Evolutionary conservation across 2,113 vertebrate species (phyloP), one percentile per base, ranked within the genome.

Genomic region (Xenus cinereus): DNA sequence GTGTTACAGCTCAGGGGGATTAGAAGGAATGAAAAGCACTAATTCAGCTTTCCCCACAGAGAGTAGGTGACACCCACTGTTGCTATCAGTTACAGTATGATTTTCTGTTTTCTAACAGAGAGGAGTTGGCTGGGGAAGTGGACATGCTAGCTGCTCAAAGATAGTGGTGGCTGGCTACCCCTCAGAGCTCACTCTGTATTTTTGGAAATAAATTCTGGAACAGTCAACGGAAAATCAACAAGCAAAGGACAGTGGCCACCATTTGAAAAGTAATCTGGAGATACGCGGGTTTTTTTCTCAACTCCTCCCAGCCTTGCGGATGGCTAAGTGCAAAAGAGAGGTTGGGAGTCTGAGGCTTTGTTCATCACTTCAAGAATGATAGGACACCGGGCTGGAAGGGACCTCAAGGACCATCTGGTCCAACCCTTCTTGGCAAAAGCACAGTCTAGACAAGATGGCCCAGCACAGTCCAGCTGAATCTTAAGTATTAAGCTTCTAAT

Each of bases 181-280:
- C 73, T 86, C 71, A 51, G 94, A 94, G 81, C 81, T 90, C 35
- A 6, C 54, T 78, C 57, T 64, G 90, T 93, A 92, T 94, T 97
- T 98, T 97, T 95, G 95, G 96, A 93, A 95, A 90, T 91, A 87
- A 66, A n/a, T 91, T 81, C 88, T 98, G 97, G 97, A 97, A 73
- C 32, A 26, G 69, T 63, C n/a, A 56, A 85, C 87, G 97, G 97
- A 97, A 97, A 98, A 96, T 72, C 2, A 6, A 84, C 56, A 88
- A 80, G 87, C 46, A 63, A 41, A 88, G 87, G 88, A 28, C 26
- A 86, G 79, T 32, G 30, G 54, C 33, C 88, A 89, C 74, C 50
- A 28, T 30, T 79, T 89, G 28, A 76, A 91, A 95, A 96, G 76
- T 33, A n/a, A 79, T 51, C 81, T 89, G n/a, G 80, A 92, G 77